Evolutionary conservation across 2,113 vertebrate species (phyloP).

Genomic region (Benitochromis conjunctus): DNA sequence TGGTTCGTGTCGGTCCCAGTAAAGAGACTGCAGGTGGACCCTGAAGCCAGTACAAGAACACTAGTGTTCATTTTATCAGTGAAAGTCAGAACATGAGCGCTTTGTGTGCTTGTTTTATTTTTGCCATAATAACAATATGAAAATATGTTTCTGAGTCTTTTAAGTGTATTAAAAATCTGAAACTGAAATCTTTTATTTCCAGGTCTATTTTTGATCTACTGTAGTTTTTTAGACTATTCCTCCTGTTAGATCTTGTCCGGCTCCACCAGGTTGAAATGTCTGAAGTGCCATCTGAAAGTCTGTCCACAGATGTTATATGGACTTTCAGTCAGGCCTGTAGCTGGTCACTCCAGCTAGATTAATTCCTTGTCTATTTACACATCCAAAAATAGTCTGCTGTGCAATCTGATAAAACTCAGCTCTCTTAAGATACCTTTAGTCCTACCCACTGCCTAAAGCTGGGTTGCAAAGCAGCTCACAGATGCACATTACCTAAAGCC

Average conservation of each 20-base stretch:
- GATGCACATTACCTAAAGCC: not conserved
- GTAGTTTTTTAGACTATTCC: not conserved
- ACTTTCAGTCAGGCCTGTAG: too few species aligned
- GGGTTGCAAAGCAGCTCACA: not conserved
- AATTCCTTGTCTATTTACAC: not conserved
- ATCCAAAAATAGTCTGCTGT: not conserved
- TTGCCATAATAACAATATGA: not conserved
- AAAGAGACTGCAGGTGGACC: not conserved
- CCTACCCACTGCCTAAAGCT: not conserved
- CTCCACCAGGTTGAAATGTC: not conserved
- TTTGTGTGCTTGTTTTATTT: not conserved
- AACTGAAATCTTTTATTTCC: not conserved
- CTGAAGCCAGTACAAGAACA: not conserved
- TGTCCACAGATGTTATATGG: not conserved
- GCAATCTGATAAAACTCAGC: not conserved
- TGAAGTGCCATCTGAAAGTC: not conserved
- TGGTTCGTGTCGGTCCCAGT: not conserved
- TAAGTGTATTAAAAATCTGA: not conserved
- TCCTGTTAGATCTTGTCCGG: not conserved
- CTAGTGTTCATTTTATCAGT: not conserved
- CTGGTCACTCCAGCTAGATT: not conserved
- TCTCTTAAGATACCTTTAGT: not conserved
- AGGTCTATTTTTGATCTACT: not conserved
- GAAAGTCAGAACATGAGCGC: not conserved
- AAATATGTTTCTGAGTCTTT: not conserved